Percentiles rank a stretch among this genome's conserved stretches.
Conservation (phyloP, 2,888 invertebrate species). For the Lasioglossum calceatum region DNA sequence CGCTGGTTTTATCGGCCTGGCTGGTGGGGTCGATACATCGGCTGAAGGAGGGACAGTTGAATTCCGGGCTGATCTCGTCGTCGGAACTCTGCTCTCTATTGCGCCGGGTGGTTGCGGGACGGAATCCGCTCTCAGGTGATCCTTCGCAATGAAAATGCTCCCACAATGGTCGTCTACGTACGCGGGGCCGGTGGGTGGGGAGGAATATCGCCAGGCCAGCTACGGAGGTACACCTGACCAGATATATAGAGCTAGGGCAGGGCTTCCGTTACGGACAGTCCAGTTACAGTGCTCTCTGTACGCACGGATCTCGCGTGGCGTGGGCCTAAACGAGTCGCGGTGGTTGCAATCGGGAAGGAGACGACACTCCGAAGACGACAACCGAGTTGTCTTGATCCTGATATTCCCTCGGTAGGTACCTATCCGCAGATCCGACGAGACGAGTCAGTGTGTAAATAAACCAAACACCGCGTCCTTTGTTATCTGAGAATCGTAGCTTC, state of each 20-base stretch:
- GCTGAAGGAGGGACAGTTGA: conserved; percentile 31
- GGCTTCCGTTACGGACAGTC: conserved; percentile 84
- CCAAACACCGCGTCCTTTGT: background rate
- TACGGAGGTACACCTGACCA: conserved; percentile 83
- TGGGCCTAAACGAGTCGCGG: conserved; percentile 55
- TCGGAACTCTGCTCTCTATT: conserved; percentile 67
- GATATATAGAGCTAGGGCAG: conserved; percentile 85
- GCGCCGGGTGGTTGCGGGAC: conserved; percentile 76
- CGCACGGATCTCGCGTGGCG: conserved; percentile 78
- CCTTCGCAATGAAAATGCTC: conserved; percentile 77
- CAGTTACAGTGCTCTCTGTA: conserved; percentile 82
- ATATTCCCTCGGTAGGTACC: conserved; percentile 1
- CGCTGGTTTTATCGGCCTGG: conserved; percentile 25
- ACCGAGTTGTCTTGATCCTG: background rate
- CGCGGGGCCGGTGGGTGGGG: conserved; percentile 73
- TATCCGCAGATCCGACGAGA: background rate
- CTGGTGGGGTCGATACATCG: conserved; percentile 48
- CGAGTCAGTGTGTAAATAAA: background rate
- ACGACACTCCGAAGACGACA: conserved; percentile 3
- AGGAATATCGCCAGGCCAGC: conserved; percentile 78
- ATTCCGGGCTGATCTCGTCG: conserved; percentile 43
- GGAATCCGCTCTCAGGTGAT: conserved; percentile 74
- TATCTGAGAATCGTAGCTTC: background rate
- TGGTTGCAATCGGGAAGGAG: conserved; percentile 43
- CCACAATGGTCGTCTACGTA: conserved; percentile 66